Conservation (phyloP, 2,113 vertebrate genomes). For the Cnemophilus loriae region DNA sequence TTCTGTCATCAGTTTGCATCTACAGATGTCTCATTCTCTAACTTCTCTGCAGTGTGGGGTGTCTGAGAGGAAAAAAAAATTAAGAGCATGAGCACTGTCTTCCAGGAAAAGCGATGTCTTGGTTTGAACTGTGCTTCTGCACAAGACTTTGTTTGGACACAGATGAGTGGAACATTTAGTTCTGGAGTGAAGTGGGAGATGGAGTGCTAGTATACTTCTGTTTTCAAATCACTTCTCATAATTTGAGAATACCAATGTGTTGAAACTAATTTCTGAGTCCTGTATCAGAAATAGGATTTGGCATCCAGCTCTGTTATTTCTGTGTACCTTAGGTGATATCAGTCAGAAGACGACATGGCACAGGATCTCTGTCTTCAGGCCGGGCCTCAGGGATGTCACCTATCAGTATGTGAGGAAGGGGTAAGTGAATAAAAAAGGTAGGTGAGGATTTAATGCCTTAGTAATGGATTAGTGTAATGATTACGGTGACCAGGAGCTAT, state of each 20-base stretch:
- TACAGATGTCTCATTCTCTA: not conserved
- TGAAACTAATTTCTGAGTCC: not conserved
- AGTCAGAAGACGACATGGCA: constrained; percentile 98
- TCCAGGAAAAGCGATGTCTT: not conserved
- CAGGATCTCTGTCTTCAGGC: constrained; percentile 92
- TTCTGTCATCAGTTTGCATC: not conserved
- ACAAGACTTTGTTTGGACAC: not conserved
- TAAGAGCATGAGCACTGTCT: not conserved
- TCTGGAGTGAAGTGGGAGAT: not conserved
- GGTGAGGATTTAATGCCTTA: not conserved
- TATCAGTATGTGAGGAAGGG: constrained; percentile 96
- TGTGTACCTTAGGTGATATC: constrained; percentile 80
- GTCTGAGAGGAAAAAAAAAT: fast-evolving
- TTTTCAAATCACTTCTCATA: not conserved
- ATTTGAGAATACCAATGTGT: not conserved
- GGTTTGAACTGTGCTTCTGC: not conserved
- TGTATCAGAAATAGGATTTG: not conserved
- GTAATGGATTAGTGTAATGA: not conserved
- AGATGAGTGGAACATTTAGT: not conserved
- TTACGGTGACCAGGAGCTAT: not conserved
- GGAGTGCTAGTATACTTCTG: not conserved
- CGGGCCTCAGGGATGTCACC: constrained; percentile 90
- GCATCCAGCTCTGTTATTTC: not conserved
- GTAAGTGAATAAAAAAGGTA: constrained; percentile 68
- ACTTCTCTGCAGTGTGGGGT: not conserved